Conservation (phyloP, 2,888 invertebrate genomes). For the Myopa tessellatipennis region DNA sequence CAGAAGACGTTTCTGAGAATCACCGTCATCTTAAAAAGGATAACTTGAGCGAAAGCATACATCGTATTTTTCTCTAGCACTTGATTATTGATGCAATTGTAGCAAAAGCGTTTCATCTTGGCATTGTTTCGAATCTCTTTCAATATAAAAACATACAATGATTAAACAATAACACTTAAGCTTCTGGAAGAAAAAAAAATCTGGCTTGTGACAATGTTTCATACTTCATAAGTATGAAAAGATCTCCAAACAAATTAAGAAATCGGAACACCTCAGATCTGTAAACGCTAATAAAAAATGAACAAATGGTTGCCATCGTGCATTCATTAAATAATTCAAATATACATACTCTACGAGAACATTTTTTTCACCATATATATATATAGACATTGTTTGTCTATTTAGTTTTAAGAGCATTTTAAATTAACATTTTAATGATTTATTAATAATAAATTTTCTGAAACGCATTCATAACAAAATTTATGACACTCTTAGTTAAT, state of each 20-base stretch:
- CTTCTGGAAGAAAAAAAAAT: not conserved
- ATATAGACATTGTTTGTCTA: not conserved
- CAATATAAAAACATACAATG: not conserved
- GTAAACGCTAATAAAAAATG: not conserved
- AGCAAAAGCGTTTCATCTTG: slow-evolving; percentile 15
- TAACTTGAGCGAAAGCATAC: slow-evolving; percentile 21
- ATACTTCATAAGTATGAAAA: not conserved
- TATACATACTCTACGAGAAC: not conserved
- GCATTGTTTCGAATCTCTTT: not conserved
- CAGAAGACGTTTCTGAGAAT: slow-evolving; percentile 67
- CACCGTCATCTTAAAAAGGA: slow-evolving; percentile 43
- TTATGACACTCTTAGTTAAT: slow-evolving; percentile 15
- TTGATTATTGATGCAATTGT: slow-evolving; percentile 15
- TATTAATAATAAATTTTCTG: not conserved
- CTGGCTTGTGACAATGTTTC: not conserved
- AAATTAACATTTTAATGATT: not conserved
- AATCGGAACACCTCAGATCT: not conserved
- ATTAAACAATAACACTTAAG: slow-evolving; percentile 4
- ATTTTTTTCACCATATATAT: slow-evolving; percentile 1
- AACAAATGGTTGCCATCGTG: not conserved
- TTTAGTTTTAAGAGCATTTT: slow-evolving; percentile 24
- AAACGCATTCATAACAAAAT: not conserved
- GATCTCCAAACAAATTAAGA: slow-evolving; percentile 2
- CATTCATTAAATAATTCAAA: slow-evolving; percentile 12
- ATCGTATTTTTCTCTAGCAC: not conserved